Evolutionary conservation across 2,797 vertebrate species (phyloP).

Genomic region (Gallinago nigripennis): DNA sequence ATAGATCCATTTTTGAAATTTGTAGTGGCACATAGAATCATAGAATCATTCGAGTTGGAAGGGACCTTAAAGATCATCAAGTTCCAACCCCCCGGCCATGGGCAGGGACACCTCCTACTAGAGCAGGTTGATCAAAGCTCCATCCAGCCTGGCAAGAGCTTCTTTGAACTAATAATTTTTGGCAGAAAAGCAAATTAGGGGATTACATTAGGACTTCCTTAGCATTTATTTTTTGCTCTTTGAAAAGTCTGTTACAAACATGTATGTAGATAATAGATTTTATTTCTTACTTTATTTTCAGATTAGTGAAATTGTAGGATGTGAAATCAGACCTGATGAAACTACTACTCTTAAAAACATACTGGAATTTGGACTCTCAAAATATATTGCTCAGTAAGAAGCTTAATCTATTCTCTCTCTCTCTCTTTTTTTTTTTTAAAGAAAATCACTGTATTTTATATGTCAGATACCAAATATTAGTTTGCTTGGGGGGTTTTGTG

Average conservation of each 20-base stretch:
- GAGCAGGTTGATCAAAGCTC: no score
- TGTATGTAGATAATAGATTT: background rate
- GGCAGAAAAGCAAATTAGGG: background rate
- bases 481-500: background rate
- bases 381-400: conserved; percentile 85
- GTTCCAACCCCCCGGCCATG: no score
- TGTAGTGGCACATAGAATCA: background rate
- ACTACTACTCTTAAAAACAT: conserved; percentile 83
- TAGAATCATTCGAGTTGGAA: no score
- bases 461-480: background rate
- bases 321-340: conserved; percentile 79
- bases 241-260: background rate
- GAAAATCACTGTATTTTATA: background rate
- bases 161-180: background rate
- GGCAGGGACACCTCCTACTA: no score
- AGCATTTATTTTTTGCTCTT: background rate
- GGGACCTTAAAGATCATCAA: no score
- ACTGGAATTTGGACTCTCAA: conserved; percentile 84
- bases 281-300: conserved; percentile 66
- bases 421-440: background rate
- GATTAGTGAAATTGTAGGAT: conserved; percentile 86
- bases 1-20: background rate
- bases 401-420: background rate
- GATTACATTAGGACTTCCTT: background rate
- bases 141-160: background rate